Evolutionary conservation across 2,113 vertebrate genomes (phyloP), one percentile per base, ranked within the genome.

Genomic region (Erinaceus europaeus): DNA sequence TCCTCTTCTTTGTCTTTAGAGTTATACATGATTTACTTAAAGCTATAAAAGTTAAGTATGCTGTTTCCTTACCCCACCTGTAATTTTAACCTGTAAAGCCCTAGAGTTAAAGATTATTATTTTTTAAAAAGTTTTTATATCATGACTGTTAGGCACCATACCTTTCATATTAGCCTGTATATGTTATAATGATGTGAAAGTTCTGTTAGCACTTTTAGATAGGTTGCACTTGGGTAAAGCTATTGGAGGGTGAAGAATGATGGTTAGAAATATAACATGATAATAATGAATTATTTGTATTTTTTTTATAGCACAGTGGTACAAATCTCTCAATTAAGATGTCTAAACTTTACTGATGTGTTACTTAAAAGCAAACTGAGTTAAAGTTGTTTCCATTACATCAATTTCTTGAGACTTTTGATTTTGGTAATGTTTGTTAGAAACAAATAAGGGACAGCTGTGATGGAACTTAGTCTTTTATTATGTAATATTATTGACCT

Each of bases 151-250:
- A 68, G 42, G 27, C 17, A 62, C 55, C 50, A 62, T 89, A 55
- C 50, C 20, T 92, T 86, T 85, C 44, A 17, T 23, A 20, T 83
- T 67, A 15, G 40, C 52, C 21, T 7, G 57, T 81, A 57, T 79
- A 61, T 4, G 48, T 74, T 72, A 42, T 79, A 53, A 55, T 69
- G 8, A 57, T 74, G 7, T 48, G 12, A 84, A 78, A 61, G 93
- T 78, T 85, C 46, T 90, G 29, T 80, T 83, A 76, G 59, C 61
- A 12, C 29, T 81, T 91, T 78, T 91, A 72, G 34, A 88, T n/a
- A 91, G 40, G 40, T 75, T 91, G 25, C 20, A 75, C 84, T 85
- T 92, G 34, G 48, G 32, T 87, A 75, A 69, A 50, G 18, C 62
- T n/a, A 38, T 72, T 85, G 20, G 82, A 85, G 62, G 27, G 10